Base-by-base conservation (phyloP, 2,113 vertebrate species). In the Crotalus horridus region DNA sequence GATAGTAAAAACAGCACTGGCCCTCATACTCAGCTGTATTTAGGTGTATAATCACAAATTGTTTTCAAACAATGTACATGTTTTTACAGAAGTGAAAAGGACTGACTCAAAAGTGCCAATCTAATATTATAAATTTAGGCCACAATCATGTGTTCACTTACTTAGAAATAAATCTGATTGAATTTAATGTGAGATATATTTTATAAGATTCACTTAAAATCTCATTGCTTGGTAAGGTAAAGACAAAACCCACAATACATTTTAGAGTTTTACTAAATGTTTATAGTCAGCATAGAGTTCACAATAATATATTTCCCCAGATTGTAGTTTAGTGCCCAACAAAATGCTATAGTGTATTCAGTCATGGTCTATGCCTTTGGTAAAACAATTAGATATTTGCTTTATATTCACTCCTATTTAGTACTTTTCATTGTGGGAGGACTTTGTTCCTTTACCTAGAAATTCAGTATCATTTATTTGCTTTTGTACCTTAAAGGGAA, bases 401-500 rank as follows among this genome's bases (percentile, higher is more conserved):
- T 48, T 90, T 59, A n/a, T 56, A 85, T 89, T 89, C 46, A 39
- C 29, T 59, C 7, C 6, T 46, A 21, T 61, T 17, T 39, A 87
- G 53, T 9, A 23, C 8, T 93, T 74, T n/a, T 39, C 69, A 59
- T 20, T 39, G 29, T 39, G 89, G 87, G 29, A 46, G 85, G 55
- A 46, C 51, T 53, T 12, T 24, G 55, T 90, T 90, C 20, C 90
- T 48, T 26, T 90, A 51, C 74, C n/a, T 81, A 21, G 33, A 81
- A 81, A 21, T 43, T 43, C 74, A 21, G 15, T 93, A 74, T 48
- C 43, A 48, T 15, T 93, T 91, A 91, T 51, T 93, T 89, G 92
- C 6, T 91, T 94, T 92, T 91, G 12, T 88, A 91, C 87, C 92
- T 95, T 59, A 85, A 92, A 96, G 94, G 94, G 93, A 92, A 93